Evolutionary conservation across 1,140 invertebrate species (phyloP).

Genomic region (Hylyphantes graminicola): DNA sequence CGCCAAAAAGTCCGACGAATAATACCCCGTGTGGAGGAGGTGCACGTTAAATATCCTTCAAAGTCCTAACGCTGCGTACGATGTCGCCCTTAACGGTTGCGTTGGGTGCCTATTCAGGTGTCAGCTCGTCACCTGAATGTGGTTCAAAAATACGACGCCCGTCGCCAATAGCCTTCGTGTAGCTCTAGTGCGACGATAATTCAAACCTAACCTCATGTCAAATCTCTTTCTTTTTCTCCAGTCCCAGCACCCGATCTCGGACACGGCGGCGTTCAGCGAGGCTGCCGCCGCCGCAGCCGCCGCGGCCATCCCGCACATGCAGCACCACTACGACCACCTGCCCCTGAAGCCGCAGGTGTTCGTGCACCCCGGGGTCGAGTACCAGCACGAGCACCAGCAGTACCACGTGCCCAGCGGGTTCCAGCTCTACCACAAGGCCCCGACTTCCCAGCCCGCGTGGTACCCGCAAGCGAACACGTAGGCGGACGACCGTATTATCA

Average conservation of each 20-base stretch:
- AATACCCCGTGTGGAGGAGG: too few species aligned
- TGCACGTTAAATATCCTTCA: too few species aligned
- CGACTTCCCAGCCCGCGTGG: constrained; percentile 75
- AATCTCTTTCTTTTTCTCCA: too few species aligned
- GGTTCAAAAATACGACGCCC: too few species aligned
- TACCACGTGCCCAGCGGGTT: constrained; percentile 79
- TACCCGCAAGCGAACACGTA: constrained; percentile 75
- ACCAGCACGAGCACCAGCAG: constrained; percentile 43
- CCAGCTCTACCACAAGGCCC: constrained; percentile 84
- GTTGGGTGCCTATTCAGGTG: too few species aligned
- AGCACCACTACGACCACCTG: constrained; percentile 73
- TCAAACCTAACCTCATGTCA: too few species aligned
- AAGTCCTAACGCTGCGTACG: too few species aligned
- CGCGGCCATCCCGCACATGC: constrained; percentile 47
- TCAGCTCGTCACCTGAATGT: too few species aligned
- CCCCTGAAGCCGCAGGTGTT: constrained; percentile 84
- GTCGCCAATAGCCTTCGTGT: too few species aligned
- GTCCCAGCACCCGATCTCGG: constrained; percentile 62
- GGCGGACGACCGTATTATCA: not conserved
- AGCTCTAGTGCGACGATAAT: too few species aligned
- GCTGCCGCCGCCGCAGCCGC: constrained; percentile 59
- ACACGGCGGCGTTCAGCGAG: constrained; percentile 70
- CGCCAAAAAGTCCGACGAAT: too few species aligned
- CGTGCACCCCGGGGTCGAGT: constrained; percentile 61
- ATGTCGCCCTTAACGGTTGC: too few species aligned